A percentile compares a stretch with the other conserved stretches of the same genome.
phyloP scores from a whole-genome alignment of 2,797 vertebrate species.

The Sparus aurata region DNA sequence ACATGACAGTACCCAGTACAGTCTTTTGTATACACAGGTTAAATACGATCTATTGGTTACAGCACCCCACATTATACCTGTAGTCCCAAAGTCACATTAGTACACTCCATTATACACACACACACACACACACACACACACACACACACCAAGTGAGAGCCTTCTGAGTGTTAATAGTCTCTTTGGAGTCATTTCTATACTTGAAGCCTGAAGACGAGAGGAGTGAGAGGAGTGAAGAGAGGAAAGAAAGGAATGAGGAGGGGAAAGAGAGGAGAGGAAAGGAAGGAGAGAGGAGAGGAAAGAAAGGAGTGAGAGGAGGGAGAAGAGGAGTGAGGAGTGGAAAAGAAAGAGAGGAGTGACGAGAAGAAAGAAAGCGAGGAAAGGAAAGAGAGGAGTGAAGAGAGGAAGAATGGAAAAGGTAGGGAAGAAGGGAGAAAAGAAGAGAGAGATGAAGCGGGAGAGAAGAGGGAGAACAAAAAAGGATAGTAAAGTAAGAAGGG shows the following conservation, averaged over 20 bases:
- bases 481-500: too few relatives aligned
- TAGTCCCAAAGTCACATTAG: constrained; percentile 31
- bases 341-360: not conserved
- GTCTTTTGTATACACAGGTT: not conserved
- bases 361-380: not conserved
- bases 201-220: constrained; percentile 33
- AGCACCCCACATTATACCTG: constrained; percentile 19
- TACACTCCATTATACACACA: constrained; percentile 17
- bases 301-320: not conserved
- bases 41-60: constrained; percentile 39
- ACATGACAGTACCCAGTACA: too few relatives aligned
- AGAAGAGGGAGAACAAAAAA: too few relatives aligned
- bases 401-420: not conserved
- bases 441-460: too few relatives aligned
- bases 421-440: too few relatives aligned
- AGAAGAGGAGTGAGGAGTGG: not conserved
- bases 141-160: not conserved
- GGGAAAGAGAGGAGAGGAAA: not conserved
- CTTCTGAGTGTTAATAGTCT: constrained; percentile 41
- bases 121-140: constrained; percentile 24
- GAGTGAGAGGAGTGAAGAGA: not conserved
- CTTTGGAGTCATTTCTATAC: constrained; percentile 44
- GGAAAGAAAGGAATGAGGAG: not conserved
- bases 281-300: not conserved
- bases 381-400: not conserved